Conservation (phyloP, 2,113 vertebrate species). For the Tragelaphus scriptus region DNA sequence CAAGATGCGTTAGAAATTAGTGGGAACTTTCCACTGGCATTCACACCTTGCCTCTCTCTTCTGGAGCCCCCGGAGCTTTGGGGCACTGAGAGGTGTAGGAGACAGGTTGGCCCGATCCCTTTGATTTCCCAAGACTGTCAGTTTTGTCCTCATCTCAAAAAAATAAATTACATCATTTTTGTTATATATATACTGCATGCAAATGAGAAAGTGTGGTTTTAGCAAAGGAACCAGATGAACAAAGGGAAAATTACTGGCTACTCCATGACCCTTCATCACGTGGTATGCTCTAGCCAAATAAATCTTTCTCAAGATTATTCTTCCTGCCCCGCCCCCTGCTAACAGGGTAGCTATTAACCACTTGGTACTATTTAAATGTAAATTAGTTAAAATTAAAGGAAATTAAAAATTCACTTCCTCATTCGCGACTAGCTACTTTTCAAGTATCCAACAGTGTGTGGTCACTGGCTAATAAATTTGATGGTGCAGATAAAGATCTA, state of each 20-base stretch:
- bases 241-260: not conserved
- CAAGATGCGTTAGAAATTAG: not conserved
- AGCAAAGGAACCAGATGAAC: not conserved
- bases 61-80: not conserved
- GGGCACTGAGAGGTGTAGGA: no score
- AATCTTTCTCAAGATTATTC: not conserved
- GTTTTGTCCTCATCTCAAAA: not conserved
- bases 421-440: not conserved
- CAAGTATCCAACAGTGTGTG: not conserved
- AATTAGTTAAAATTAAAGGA: not conserved
- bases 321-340: not conserved
- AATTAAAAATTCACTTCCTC: not conserved
- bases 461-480: not conserved
- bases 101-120: no score
- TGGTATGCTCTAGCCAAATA: not conserved
- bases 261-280: not conserved
- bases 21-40: not conserved
- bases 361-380: not conserved
- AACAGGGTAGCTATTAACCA: not conserved
- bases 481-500: fast-evolving
- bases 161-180: not conserved
- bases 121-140: not conserved
- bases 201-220: not conserved
- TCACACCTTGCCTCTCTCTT: not conserved
- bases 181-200: not conserved